Percentiles rank a stretch among this genome's conserved stretches.
Evolutionary conservation across 2,797 vertebrate species (phyloP).

Genomic region (Pseudochaenichthys georgianus): DNA sequence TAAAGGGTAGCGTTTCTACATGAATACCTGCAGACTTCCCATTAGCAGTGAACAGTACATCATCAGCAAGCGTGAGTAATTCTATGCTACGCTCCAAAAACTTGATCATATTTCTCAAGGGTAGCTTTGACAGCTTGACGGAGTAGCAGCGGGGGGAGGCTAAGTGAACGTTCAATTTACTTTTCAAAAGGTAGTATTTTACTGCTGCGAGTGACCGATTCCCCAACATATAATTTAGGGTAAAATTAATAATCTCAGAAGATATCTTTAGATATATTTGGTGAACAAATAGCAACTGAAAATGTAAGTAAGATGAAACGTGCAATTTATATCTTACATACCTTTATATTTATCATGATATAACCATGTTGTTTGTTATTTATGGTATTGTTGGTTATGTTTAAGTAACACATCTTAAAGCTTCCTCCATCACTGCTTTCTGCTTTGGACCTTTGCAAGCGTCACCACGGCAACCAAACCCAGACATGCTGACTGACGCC

Average conservation of each 20-base stretch:
- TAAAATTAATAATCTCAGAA: neutral
- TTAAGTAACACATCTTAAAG: constrained; percentile 5
- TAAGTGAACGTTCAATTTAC: neutral
- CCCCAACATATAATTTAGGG: neutral
- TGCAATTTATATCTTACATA: too few species aligned
- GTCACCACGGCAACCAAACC: constrained; percentile 67
- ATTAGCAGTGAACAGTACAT: too few species aligned
- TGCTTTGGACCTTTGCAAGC: constrained; percentile 44
- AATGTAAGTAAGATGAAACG: neutral
- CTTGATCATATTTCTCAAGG: too few species aligned
- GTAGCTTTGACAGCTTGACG: too few species aligned
- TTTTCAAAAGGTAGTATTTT: constrained; percentile 33
- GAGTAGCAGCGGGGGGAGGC: too few species aligned
- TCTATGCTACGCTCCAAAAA: too few species aligned
- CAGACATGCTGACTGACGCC: constrained; percentile 58
- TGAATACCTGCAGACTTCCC: too few species aligned
- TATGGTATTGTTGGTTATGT: too few species aligned
- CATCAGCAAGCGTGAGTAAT: too few species aligned
- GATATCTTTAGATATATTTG: neutral
- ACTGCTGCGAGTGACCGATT: constrained; percentile 9
- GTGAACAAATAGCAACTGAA: neutral
- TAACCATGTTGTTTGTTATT: too few species aligned
- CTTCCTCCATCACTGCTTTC: constrained; percentile 8
- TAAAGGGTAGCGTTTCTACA: too few species aligned
- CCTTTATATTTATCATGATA: too few species aligned